Evolutionary conservation across 1,140 invertebrate genomes (phyloP).

Genomic region (Medauroidea extradentata): DNA sequence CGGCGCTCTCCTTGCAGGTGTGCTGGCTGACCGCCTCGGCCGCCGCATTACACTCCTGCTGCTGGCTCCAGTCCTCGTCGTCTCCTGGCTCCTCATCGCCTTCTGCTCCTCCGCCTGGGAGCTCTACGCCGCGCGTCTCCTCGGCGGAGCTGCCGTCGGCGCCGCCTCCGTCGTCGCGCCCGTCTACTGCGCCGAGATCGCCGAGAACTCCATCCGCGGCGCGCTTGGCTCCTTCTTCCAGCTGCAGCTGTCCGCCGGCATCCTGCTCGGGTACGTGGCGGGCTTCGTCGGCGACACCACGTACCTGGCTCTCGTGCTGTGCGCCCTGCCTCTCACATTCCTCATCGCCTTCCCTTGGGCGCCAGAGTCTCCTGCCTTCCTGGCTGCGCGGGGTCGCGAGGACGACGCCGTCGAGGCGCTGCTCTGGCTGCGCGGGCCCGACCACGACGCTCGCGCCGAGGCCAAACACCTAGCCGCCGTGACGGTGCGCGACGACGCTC

Average conservation of each 20-base stretch:
- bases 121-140: conserved; percentile 50
- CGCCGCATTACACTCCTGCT: conserved; percentile 56
- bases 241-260: conserved; percentile 59
- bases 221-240: conserved; percentile 60
- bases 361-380: conserved; percentile 45
- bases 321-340: conserved; percentile 38
- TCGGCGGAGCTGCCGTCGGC: conserved; percentile 53
- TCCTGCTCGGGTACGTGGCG: conserved; percentile 45
- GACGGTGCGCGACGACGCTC: too few species aligned
- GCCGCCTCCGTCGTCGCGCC: conserved; percentile 56
- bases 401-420: background rate
- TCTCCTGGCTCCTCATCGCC: conserved; percentile 58
- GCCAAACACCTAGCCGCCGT: background rate
- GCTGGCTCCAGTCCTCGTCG: conserved; percentile 51
- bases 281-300: conserved; percentile 17
- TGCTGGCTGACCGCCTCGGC: conserved; percentile 59
- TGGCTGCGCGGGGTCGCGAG: background rate
- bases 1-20: conserved; percentile 51
- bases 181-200: conserved; percentile 51
- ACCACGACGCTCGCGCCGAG: background rate
- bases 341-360: conserved; percentile 37
- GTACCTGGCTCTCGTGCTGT: conserved; percentile 37
- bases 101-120: conserved; percentile 23
- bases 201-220: conserved; percentile 52
- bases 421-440: background rate